Conservation (phyloP, 2,113 vertebrate species). For the Caranx melampygus region DNA sequence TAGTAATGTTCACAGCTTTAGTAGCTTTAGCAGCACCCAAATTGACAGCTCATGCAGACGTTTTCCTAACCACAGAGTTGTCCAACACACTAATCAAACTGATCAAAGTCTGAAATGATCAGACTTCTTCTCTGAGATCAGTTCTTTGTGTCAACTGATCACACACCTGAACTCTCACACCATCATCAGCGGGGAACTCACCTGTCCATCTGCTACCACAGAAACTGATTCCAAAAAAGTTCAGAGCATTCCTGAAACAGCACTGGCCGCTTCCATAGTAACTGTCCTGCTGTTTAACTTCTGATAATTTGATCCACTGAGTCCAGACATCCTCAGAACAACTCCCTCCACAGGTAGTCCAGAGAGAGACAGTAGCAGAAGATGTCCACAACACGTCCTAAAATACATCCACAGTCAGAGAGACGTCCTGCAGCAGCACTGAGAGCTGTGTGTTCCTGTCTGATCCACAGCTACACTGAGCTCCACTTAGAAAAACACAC, state of each 20-base stretch:
- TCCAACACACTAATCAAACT: too few relatives aligned
- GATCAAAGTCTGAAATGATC: too few relatives aligned
- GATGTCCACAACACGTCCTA: constrained; percentile 32
- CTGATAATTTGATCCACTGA: constrained; percentile 23
- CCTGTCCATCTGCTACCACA: constrained; percentile 61
- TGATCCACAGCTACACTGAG: constrained; percentile 71
- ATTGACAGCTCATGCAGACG: too few relatives aligned
- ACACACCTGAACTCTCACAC: too few relatives aligned
- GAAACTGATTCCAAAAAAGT: constrained; percentile 43
- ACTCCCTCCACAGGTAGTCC: constrained; percentile 35
- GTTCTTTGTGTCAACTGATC: too few relatives aligned
- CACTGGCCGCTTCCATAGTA: constrained; percentile 29
- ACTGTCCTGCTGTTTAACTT: constrained; percentile 17
- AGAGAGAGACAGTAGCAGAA: constrained; percentile 38
- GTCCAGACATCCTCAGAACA: not conserved
- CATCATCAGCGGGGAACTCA: constrained; percentile 43
- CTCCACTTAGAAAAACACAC: constrained; percentile 76
- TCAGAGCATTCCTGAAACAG: constrained; percentile 61
- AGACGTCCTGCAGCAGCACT: constrained; percentile 53
- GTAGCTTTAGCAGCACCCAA: too few relatives aligned
- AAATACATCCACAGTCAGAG: too few relatives aligned
- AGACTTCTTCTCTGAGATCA: too few relatives aligned
- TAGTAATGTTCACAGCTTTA: too few relatives aligned
- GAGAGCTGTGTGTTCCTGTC: constrained; percentile 65
- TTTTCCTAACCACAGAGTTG: too few relatives aligned